Conservation (phyloP, 1,140 invertebrate genomes). For the Geopemphigus sp. region DNA sequence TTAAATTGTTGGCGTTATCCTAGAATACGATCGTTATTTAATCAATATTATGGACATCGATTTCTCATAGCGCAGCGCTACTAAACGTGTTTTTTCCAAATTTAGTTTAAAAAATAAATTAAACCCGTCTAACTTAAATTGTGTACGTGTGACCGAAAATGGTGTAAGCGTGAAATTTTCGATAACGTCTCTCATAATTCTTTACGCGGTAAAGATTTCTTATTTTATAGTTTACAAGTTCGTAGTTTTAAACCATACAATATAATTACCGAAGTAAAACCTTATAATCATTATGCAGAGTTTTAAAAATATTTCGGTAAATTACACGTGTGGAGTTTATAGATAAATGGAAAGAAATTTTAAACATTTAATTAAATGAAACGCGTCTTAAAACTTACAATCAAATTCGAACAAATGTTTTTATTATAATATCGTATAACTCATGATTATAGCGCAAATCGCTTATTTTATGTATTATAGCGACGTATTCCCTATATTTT, state of each 20-base stretch:
- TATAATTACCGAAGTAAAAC: no score
- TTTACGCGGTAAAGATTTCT: not conserved
- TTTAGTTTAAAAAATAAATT: not conserved
- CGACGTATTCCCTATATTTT: not conserved
- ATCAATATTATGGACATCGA: no score
- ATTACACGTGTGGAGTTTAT: no score
- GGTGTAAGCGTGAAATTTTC: not conserved
- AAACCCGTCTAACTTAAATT: not conserved
- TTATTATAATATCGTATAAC: not conserved
- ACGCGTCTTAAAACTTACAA: no score
- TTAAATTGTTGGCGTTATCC: no score
- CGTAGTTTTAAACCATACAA: no score
- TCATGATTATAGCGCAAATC: not conserved
- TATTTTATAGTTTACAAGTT: not conserved
- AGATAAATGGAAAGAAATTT: no score
- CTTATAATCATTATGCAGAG: no score
- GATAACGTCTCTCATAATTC: slow-evolving; percentile 1
- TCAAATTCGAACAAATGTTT: not conserved
- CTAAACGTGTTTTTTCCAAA: not conserved
- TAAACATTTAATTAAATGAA: no score
- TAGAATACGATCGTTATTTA: no score
- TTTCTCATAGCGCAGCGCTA: no score
- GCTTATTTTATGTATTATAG: not conserved
- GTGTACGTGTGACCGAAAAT: slow-evolving; percentile 1
- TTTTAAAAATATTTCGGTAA: no score